Evolutionary conservation across 2,113 vertebrate genomes (phyloP).

Genomic region (Cricetomys ansorgei): DNA sequence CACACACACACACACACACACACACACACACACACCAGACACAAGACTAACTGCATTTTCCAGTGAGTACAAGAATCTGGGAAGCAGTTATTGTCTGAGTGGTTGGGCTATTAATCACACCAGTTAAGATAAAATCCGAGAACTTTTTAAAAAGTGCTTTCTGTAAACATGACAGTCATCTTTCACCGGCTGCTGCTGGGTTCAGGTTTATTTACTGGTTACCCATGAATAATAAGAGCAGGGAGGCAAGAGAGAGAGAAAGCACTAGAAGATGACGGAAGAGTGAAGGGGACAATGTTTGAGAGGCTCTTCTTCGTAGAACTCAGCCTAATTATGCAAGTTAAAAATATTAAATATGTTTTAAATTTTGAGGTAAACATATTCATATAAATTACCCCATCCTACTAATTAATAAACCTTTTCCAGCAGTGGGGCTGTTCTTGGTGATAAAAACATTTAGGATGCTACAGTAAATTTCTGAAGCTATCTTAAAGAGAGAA

Average conservation of each 20-base stretch:
- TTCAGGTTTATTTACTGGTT: background rate
- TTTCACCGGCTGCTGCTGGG: background rate
- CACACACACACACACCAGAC: background rate
- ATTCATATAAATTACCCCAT: background rate
- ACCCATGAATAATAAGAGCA: background rate
- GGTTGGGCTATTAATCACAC: background rate
- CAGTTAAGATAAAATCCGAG: background rate
- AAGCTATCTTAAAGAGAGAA: background rate
- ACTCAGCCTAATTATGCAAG: background rate
- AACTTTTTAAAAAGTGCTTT: background rate
- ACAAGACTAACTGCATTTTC: slow-evolving; percentile 44
- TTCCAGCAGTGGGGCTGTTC: background rate
- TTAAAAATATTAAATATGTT: slow-evolving; percentile 29
- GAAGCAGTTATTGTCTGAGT: background rate
- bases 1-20: background rate
- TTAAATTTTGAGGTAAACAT: background rate
- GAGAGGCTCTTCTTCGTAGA: slow-evolving; percentile 9
- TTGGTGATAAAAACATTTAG: background rate
- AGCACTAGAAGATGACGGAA: background rate
- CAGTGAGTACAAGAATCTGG: background rate
- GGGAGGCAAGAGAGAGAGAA: background rate
- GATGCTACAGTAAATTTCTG: background rate
- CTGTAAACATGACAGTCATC: background rate
- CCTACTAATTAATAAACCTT: background rate
- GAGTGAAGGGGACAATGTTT: background rate